Conservation (phyloP, 1,140 invertebrate species). For the Mesaphorura yosii region DNA sequence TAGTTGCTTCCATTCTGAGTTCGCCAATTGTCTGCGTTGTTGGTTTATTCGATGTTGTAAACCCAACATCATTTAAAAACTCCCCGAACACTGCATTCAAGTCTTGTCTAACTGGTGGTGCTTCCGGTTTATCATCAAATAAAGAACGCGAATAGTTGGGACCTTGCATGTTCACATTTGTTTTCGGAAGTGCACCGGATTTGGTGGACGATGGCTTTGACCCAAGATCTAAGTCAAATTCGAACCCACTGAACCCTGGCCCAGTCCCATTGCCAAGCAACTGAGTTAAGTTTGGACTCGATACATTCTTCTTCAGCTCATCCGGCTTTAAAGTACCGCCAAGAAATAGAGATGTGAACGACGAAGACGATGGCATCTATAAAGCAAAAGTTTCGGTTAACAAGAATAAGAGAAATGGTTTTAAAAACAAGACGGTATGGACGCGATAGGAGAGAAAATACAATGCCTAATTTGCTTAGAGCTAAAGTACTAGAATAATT, state of each 20-base stretch:
- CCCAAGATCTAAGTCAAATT: no score
- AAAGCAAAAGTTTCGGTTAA: no score
- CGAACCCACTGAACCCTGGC: neutral
- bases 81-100: conserved; percentile 31
- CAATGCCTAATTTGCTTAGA: no score
- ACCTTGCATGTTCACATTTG: no score
- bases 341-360: neutral
- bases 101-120: conserved; percentile 15
- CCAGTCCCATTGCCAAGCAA: neutral
- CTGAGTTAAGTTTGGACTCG: conserved; percentile 8
- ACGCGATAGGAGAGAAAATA: no score
- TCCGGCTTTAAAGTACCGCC: conserved; percentile 10
- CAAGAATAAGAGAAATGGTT: no score
- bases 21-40: conserved; percentile 26
- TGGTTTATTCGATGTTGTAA: conserved; percentile 5
- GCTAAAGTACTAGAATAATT: no score
- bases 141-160: conserved; percentile 23
- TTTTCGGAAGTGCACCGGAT: neutral
- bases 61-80: conserved; percentile 27
- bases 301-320: conserved; percentile 8
- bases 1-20: conserved; percentile 21
- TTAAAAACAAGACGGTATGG: no score
- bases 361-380: conserved; percentile 5
- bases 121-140: conserved; percentile 10
- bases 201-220: neutral